Base-by-base conservation (phyloP, 2,888 invertebrate species). In the Cerastis leucographa region DNA sequence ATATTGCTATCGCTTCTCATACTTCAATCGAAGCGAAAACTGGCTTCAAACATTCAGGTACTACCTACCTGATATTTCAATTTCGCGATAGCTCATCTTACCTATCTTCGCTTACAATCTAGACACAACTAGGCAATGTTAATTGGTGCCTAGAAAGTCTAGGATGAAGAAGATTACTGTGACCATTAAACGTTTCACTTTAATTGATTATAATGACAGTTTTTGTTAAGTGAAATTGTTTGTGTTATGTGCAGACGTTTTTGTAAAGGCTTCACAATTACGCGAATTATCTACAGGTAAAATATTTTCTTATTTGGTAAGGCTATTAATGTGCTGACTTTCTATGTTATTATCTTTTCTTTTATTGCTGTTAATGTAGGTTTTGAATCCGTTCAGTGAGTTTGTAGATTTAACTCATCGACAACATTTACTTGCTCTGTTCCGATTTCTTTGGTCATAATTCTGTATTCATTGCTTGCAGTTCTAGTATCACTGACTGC, bases 81-180 rank as follows among this genome's bases (percentile, higher is more conserved):
- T 84, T 87, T 80, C 46, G 51, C 78, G 81, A 85, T 85, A 85
- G 82, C 82, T 85, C 86, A 88, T 87, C 87, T 85, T 54, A 51
- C 75, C 72, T 81, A 87, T 83, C 84, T 87, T 72, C 51, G 49
- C 69, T 76, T 89, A 80, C 80, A 84, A 89, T 90, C 88, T 87
- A 85, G 89, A 87, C 84, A 79, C 81, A 86, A 87, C 74, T 85
- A 88, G 85, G 88, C 80, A 87, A 84, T 72, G 82, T 90, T 91
- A 91, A 91, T 91, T 91, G 91, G 89, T 86, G 81, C 80, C 76
- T 90, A 90, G 91, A 91, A 91, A 92, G 91, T 86, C 85, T 83
- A 83, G 79, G 86, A 85, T 78, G 87, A 87, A 85, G 85, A 87
- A 85, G 81, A 87, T 83, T 89, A 85, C 86, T 70, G 75, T 77